phyloP scores from a whole-genome alignment of 2,797 vertebrate species.

The Hapalemur alaotrensis region DNA sequence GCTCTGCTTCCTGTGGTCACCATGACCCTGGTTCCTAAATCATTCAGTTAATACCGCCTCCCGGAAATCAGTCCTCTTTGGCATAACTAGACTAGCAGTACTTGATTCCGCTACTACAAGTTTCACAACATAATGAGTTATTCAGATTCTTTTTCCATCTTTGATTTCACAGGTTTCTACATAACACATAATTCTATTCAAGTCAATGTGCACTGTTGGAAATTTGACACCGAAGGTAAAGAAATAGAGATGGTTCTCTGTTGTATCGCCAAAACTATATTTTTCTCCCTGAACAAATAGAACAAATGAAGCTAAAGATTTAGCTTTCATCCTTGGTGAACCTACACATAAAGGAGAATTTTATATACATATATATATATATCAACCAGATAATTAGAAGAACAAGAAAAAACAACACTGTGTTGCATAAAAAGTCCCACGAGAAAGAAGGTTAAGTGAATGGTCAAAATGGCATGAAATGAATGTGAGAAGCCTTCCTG shows the following conservation, averaged over 20 bases:
- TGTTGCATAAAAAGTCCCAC: not conserved
- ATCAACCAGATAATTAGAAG: not conserved
- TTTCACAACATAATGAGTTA: not conserved
- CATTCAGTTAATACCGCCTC: not conserved
- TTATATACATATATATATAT: too few species aligned
- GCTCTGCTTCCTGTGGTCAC: not conserved
- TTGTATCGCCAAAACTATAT: not conserved
- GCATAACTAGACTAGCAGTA: not conserved
- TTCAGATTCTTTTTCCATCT: not conserved
- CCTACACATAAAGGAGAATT: too few species aligned
- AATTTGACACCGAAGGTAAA: not conserved
- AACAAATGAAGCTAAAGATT: conserved; percentile 14
- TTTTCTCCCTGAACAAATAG: not conserved
- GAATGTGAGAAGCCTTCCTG: not conserved
- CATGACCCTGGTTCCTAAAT: not conserved
- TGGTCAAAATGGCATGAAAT: not conserved
- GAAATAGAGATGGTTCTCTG: not conserved
- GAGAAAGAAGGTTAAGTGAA: not conserved
- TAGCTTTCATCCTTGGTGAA: not conserved
- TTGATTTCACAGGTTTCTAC: not conserved
- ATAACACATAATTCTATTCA: not conserved
- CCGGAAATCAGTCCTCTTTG: not conserved
- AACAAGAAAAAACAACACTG: not conserved
- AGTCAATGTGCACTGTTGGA: not conserved
- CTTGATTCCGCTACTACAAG: not conserved